Conservation (phyloP, 2,113 vertebrate species). For the Vidua macroura region DNA sequence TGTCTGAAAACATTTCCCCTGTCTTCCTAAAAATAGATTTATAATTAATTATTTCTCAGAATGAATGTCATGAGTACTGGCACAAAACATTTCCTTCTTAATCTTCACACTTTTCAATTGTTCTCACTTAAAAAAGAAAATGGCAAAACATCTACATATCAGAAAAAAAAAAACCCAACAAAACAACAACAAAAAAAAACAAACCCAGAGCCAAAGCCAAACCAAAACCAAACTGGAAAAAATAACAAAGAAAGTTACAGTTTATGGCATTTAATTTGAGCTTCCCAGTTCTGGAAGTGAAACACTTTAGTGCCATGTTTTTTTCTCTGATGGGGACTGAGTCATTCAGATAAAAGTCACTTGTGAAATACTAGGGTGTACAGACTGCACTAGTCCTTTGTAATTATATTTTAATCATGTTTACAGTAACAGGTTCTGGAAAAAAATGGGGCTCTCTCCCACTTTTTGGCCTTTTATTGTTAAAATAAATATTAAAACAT, state of each 20-base stretch:
- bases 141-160: neutral
- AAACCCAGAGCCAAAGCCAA: too few relatives aligned
- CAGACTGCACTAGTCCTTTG: neutral
- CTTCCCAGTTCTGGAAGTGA: neutral
- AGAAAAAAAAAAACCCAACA: neutral
- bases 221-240: neutral
- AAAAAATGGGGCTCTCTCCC: neutral
- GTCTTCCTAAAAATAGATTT: neutral
- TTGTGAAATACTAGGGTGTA: neutral
- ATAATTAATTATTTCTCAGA: neutral
- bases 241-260: neutral
- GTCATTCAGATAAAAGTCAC: neutral
- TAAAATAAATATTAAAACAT: neutral
- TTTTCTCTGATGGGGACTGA: neutral
- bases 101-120: neutral
- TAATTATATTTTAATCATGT: neutral
- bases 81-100: neutral
- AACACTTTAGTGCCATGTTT: neutral
- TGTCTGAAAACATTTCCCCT: neutral
- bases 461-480: neutral
- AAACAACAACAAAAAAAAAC: neutral
- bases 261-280: neutral
- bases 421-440: neutral
- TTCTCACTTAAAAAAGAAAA: neutral
- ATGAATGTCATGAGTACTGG: neutral